Evolutionary conservation across 2,113 vertebrate species (phyloP).

Genomic region (Apteryx owenii): DNA sequence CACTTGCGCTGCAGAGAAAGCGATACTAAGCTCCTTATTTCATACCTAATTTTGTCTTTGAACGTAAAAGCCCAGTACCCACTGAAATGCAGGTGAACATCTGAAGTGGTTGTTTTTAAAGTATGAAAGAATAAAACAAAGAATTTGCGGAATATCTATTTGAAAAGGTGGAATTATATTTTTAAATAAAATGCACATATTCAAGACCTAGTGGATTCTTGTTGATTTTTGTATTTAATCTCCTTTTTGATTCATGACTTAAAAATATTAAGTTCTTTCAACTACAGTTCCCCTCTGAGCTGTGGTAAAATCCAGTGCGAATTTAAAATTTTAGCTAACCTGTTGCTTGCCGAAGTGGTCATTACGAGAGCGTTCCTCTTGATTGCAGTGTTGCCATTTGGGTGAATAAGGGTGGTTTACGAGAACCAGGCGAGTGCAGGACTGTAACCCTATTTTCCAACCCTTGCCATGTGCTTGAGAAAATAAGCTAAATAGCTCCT

Average conservation of each 20-base stretch:
- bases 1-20: constrained; percentile 6
- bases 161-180: background rate
- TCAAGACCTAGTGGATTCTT: background rate
- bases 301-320: background rate
- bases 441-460: background rate
- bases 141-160: background rate
- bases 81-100: background rate
- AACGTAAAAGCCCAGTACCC: background rate
- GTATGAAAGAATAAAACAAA: background rate
- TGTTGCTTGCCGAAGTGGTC: background rate
- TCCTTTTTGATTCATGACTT: background rate
- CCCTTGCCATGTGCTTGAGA: background rate
- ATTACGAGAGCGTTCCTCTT: background rate
- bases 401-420: background rate
- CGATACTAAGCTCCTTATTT: background rate
- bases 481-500: background rate
- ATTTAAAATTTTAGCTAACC: background rate
- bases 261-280: background rate
- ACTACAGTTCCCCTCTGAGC: background rate
- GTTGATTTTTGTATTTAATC: background rate
- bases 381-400: background rate
- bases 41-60: background rate
- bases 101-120: background rate
- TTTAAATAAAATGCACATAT: background rate
- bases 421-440: background rate